A percentile compares a stretch with the other conserved stretches of the same genome.
Evolutionary conservation across 2,113 vertebrate genomes (phyloP).

Genomic region (Progne subis): DNA sequence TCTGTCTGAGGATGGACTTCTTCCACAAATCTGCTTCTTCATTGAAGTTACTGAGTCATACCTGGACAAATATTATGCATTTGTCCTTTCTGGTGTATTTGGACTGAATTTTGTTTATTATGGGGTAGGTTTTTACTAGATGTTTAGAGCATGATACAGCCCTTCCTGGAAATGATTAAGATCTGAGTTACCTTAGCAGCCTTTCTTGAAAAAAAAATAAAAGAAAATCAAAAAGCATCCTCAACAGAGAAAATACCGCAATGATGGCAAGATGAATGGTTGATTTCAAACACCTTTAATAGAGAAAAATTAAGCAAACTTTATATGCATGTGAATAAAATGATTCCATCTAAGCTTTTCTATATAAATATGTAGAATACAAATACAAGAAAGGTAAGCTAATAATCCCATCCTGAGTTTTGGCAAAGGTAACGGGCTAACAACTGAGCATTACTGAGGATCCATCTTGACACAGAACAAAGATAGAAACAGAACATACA

Average conservation of each 20-base stretch:
- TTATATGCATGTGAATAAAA: background rate
- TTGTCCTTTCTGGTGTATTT: background rate
- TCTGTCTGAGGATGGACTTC: background rate
- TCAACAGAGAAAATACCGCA: background rate
- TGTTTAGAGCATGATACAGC: background rate
- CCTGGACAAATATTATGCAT: background rate
- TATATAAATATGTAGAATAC: accelerated
- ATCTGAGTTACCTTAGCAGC: background rate
- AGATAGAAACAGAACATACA: background rate
- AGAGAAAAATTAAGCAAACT: background rate
- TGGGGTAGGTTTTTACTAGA: background rate
- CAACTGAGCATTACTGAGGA: background rate
- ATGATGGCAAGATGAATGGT: background rate
- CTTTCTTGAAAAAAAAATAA: background rate
- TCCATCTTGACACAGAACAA: background rate
- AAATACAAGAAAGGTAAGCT: background rate
- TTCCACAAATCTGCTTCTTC: background rate
- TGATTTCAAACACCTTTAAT: background rate
- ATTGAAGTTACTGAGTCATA: background rate
- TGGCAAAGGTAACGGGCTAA: background rate
- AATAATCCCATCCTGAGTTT: background rate
- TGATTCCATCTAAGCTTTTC: background rate
- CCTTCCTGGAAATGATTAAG: background rate
- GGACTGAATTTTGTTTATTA: background rate
- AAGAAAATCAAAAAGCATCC: background rate